Evolutionary conservation across 2,113 vertebrate genomes (phyloP), one percentile per base, ranked within the genome.

Genomic region (Gopherus flavomarginatus): DNA sequence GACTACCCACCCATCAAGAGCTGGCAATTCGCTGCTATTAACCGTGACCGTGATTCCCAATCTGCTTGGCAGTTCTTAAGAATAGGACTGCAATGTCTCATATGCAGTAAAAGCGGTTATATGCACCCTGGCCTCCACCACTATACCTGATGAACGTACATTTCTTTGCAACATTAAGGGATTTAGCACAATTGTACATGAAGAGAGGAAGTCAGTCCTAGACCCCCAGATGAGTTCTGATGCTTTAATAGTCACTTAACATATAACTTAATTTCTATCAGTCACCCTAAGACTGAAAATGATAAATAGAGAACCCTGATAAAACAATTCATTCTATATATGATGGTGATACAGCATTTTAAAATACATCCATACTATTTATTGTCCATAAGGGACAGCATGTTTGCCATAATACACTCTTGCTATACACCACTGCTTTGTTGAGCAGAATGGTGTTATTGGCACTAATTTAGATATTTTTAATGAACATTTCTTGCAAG

Each of bases 1-100:
- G 98, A 98, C 98, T 98, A 98, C 98, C 98, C 98, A 98, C 98
- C 98, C 98, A 99, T 98, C 98, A 98, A 98, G 98, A 98, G 97
- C 98, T 98, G 98, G 98, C 98, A 98, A 98, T 98, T 98, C 98
- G 96, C 97, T 98, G 98, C 98, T 98, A 98, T 98, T 98, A 98
- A 98, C 97, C 98, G 98, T 98, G 98, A 98, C 98, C 97, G 96
- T 98, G 98, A 98, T 98, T 98, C 98, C 98, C 98, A 98, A 98
- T 98, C 98, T 98, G 98, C 98, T 98, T 97, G 97, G 98, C 98
- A 98, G 98, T 98, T 98, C 97, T 98, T 97, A 98, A 98, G 98
- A 98, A 97, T 97, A 98, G 98, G 98, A 98, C 98, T 98, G 98
- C 97, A 97, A 98, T 85, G 90, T 98, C 98, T 98, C 98, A 97